Evolutionary conservation across 2,888 invertebrate genomes (phyloP).

Genomic region (Peribatodes rhomboidaria): DNA sequence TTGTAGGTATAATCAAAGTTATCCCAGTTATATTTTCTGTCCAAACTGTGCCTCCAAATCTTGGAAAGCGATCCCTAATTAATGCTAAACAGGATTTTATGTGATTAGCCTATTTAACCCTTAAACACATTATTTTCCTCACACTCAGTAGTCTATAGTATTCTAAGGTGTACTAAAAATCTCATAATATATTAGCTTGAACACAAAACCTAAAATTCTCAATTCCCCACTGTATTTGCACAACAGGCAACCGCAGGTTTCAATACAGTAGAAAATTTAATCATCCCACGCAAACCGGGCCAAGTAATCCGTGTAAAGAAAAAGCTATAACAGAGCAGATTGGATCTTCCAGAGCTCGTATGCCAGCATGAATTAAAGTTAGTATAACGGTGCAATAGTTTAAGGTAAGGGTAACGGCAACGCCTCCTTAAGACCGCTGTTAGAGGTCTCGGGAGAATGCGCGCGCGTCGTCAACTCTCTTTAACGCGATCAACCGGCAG

Average conservation of each 20-base stretch:
- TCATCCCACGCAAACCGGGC: constrained; percentile 25
- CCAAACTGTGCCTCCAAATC: background rate
- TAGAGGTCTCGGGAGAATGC: constrained; percentile 69
- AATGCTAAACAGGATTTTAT: background rate
- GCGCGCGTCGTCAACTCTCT: constrained; percentile 65
- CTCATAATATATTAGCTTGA: background rate
- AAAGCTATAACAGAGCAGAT: constrained; percentile 22
- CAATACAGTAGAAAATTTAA: constrained; percentile 34
- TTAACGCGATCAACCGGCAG: constrained; percentile 77
- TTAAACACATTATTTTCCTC: background rate
- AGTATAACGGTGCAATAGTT: constrained; percentile 46
- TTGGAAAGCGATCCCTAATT: background rate
- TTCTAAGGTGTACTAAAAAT: background rate
- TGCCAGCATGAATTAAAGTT: constrained; percentile 26
- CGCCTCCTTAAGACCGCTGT: constrained; percentile 58
- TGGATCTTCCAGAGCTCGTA: constrained; percentile 26
- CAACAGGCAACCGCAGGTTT: constrained; percentile 10
- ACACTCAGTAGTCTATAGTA: background rate
- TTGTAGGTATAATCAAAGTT: too few species aligned
- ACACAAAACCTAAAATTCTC: background rate
- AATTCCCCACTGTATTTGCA: constrained; percentile 4
- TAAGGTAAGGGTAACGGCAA: constrained; percentile 29
- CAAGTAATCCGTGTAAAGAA: constrained; percentile 17
- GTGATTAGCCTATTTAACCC: background rate
- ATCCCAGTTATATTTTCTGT: background rate